Percentiles rank a stretch among this genome's conserved stretches.
These are phyloP conservation scores for Cryptophagus acutangulus DNA, from an alignment of 2,888 invertebrate genomes.

Conservation along the genomic window DNA sequence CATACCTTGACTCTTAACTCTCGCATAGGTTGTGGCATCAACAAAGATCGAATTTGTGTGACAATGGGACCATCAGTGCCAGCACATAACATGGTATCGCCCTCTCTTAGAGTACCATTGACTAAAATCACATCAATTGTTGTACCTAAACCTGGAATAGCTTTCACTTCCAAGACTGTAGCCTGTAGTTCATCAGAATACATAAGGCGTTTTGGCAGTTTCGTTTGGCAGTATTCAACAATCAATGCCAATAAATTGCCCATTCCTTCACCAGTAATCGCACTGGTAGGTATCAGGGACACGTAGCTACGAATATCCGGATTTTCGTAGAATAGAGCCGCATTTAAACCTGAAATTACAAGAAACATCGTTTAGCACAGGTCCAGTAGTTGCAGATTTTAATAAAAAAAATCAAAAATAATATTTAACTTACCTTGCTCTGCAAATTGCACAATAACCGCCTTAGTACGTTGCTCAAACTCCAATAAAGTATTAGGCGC, in stretches of 20 bases:
- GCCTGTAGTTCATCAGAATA: slow-evolving; percentile 91
- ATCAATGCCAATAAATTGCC: slow-evolving; percentile 93
- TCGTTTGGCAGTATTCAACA: slow-evolving; percentile 82
- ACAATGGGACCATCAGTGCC: slow-evolving; percentile 98
- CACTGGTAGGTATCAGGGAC: slow-evolving; percentile 95
- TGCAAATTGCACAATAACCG: slow-evolving; percentile 88
- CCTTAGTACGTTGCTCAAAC: slow-evolving; percentile 84
- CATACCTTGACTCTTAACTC: slow-evolving; percentile 90
- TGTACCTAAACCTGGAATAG: slow-evolving; percentile 93
- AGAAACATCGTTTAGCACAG: not conserved
- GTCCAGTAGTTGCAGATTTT: too few relatives aligned
- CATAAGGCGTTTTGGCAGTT: slow-evolving; percentile 60
- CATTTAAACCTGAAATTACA: slow-evolving; percentile 61
- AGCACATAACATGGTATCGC: slow-evolving; percentile 91
- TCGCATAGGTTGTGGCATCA: slow-evolving; percentile 97
- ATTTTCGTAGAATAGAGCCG: slow-evolving; percentile 93
- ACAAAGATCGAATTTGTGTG: slow-evolving; percentile 91
- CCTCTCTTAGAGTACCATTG: slow-evolving; percentile 89
- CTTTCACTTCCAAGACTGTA: slow-evolving; percentile 80
- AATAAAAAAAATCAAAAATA: not conserved
- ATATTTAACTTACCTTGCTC: slow-evolving; percentile 62
- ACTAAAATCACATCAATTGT: slow-evolving; percentile 98
- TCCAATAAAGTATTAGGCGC: slow-evolving; percentile 84
- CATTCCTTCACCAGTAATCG: slow-evolving; percentile 92
- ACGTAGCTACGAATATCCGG: slow-evolving; percentile 90